These are phyloP conservation scores for Xylocopa sonorina DNA, from an alignment of 1,140 invertebrate species.

Conservation along the genomic window DNA sequence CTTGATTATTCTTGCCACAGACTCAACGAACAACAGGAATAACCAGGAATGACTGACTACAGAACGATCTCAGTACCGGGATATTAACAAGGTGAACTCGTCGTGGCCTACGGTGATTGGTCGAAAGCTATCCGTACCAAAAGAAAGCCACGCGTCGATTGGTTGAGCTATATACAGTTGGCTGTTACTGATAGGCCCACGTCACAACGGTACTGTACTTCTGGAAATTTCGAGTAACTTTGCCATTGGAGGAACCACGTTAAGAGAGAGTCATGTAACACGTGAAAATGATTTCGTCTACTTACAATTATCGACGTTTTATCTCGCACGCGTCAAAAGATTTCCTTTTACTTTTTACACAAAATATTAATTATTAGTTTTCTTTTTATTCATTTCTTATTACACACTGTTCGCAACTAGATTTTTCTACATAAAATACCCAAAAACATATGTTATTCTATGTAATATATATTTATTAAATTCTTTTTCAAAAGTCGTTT, in stretches of 20 bases:
- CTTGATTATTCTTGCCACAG: background rate
- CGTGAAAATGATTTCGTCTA: background rate
- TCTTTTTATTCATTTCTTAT: background rate
- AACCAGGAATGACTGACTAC: slow-evolving; percentile 75
- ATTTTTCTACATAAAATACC: background rate
- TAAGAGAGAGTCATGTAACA: background rate
- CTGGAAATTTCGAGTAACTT: slow-evolving; percentile 68
- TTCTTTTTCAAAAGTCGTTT: background rate
- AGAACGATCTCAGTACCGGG: slow-evolving; percentile 68
- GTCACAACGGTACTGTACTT: slow-evolving; percentile 67
- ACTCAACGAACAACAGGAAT: slow-evolving; percentile 39
- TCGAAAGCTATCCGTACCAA: slow-evolving; percentile 61
- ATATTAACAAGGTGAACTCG: slow-evolving; percentile 81
- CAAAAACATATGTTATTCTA: no score
- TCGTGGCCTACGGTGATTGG: slow-evolving; percentile 83
- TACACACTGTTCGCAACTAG: background rate
- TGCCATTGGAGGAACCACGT: slow-evolving; percentile 21
- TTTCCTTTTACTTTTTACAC: no score
- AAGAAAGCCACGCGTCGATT: slow-evolving; percentile 71
- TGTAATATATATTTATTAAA: background rate
- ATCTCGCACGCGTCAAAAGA: background rate
- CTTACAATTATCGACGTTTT: background rate
- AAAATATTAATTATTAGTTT: background rate
- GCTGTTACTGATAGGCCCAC: slow-evolving; percentile 83
- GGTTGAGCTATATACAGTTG: slow-evolving; percentile 77